Evolutionary conservation across 2,888 invertebrate species (phyloP).

Genomic region (Cantharis rustica): DNA sequence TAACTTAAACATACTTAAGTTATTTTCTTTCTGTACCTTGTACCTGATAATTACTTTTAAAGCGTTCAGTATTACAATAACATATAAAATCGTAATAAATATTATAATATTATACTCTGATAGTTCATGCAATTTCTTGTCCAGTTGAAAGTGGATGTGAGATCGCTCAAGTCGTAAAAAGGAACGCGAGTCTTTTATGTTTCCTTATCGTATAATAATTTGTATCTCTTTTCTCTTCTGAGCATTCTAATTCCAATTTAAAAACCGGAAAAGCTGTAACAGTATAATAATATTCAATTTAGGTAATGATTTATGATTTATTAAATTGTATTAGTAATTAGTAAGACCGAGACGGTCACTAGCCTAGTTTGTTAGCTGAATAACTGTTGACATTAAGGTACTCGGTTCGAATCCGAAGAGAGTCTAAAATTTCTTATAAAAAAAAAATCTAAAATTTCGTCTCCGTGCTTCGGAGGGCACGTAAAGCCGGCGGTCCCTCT

Average conservation of each 20-base stretch:
- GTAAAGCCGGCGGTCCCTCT: too few relatives aligned
- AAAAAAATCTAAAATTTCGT: too few relatives aligned
- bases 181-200: neutral
- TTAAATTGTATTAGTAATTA: neutral
- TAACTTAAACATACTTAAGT: conserved; percentile 15
- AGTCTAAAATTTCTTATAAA: too few relatives aligned
- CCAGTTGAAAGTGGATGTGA: neutral
- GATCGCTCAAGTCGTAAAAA: neutral
- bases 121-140: neutral
- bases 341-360: too few relatives aligned
- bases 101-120: neutral
- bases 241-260: neutral
- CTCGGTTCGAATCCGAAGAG: too few relatives aligned
- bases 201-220: neutral
- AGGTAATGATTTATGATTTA: neutral
- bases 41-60: neutral
- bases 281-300: neutral
- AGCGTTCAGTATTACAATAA: neutral
- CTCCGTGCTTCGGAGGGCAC: too few relatives aligned
- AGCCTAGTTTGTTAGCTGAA: too few relatives aligned
- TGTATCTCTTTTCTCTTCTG: neutral
- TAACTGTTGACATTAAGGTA: too few relatives aligned
- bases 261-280: neutral
- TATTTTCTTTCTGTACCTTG: neutral
- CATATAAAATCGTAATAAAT: neutral